phyloP scores from a whole-genome alignment of 2,888 invertebrate species.

The Phyllotreta striolata region DNA sequence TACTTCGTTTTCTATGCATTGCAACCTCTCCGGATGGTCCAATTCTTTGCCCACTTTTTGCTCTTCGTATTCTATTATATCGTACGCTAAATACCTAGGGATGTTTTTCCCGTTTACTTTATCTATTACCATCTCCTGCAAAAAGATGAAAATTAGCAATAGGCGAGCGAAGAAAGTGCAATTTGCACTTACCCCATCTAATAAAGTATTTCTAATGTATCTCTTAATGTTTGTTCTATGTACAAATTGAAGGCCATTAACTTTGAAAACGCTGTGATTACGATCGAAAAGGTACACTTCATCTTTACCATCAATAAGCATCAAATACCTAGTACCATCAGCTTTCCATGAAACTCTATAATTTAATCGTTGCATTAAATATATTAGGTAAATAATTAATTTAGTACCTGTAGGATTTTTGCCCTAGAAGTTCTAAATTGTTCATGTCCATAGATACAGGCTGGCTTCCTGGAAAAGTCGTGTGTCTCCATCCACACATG shows the following conservation, averaged over 20 bases:
- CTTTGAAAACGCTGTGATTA: conserved; percentile 91
- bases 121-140: conserved; percentile 96
- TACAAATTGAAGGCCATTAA: conserved; percentile 81
- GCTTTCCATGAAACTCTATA: conserved; percentile 97
- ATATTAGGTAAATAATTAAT: conserved; percentile 12
- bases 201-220: conserved; percentile 80
- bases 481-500: conserved; percentile 81
- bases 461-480: conserved; percentile 95
- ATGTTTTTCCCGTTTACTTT: conserved; percentile 76
- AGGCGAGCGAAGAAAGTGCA: conserved; percentile 1
- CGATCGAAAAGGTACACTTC: conserved; percentile 95
- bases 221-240: conserved; percentile 74
- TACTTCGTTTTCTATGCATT: conserved; percentile 78
- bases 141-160: conserved; percentile 9
- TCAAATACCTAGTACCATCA: conserved; percentile 97
- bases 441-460: conserved; percentile 93
- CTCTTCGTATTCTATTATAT: conserved; percentile 86
- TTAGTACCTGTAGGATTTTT: conserved; percentile 75
- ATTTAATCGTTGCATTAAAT: neutral
- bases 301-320: conserved; percentile 87
- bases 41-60: conserved; percentile 77
- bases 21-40: conserved; percentile 79
- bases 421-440: conserved; percentile 78
- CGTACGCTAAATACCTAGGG: conserved; percentile 94
- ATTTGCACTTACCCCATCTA: conserved; percentile 83